These are phyloP conservation scores for Phania funesta DNA, from an alignment of 2,888 invertebrate genomes.

Conservation along the genomic window DNA sequence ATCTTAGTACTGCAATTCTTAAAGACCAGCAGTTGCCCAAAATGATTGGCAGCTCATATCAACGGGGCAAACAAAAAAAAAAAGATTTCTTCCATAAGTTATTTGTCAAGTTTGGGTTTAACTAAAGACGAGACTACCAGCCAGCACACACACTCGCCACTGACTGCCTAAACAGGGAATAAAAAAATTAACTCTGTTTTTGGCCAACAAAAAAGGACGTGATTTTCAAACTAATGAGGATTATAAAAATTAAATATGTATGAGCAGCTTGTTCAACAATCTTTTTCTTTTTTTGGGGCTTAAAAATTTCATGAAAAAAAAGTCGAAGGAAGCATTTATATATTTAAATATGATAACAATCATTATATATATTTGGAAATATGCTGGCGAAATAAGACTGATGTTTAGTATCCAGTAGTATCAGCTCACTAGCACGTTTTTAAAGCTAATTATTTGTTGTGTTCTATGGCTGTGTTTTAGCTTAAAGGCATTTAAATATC, in stretches of 20 bases:
- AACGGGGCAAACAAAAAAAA: conserved; percentile 9
- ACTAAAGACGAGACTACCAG: conserved; percentile 30
- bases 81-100: conserved; percentile 51
- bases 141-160: conserved; percentile 10
- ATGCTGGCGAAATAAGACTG: conserved; percentile 40
- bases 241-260: conserved; percentile 66
- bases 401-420: conserved; percentile 23
- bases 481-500: conserved; percentile 60
- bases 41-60: conserved; percentile 66
- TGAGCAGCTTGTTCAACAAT: conserved; percentile 17
- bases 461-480: conserved; percentile 7
- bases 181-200: conserved; percentile 51
- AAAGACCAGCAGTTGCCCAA: conserved; percentile 46
- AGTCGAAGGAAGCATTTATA: conserved; percentile 25
- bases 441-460: conserved; percentile 15
- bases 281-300: not conserved
- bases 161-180: not conserved
- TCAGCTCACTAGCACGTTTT: conserved; percentile 23
- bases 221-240: conserved; percentile 67
- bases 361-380: conserved; percentile 54
- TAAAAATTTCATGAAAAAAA: not conserved
- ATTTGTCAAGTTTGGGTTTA: conserved; percentile 64
- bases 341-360: conserved; percentile 65
- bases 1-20: conserved; percentile 27
- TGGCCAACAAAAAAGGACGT: conserved; percentile 60